Evolutionary conservation across 1,140 invertebrate species (phyloP).

Genomic region (Hypothenemus hampei): DNA sequence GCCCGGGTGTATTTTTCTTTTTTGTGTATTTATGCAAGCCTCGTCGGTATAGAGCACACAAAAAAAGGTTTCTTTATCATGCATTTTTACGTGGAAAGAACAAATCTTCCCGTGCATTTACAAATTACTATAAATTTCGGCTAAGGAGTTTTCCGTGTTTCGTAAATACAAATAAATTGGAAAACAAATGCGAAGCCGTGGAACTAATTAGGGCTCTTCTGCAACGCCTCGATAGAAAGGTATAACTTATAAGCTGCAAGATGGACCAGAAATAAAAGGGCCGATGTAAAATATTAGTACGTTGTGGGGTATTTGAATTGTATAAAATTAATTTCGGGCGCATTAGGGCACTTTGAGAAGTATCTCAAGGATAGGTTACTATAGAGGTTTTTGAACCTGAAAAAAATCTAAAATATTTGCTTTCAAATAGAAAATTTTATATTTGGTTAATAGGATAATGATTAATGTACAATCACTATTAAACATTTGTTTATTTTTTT

Average conservation of each 20-base stretch:
- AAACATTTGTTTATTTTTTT: no score
- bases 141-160: not conserved
- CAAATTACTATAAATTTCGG: not conserved
- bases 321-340: not conserved
- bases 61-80: no score
- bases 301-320: not conserved
- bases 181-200: not conserved
- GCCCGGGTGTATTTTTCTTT: no score
- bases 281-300: not conserved
- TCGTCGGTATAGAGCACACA: no score
- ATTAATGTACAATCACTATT: no score
- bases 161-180: not conserved
- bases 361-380: not conserved
- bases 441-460: no score
- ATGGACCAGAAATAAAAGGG: no score
- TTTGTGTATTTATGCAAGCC: no score
- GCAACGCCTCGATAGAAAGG: not conserved
- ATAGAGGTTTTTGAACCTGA: not conserved
- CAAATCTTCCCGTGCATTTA: no score
- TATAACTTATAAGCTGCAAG: not conserved
- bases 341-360: not conserved
- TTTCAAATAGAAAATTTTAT: no score
- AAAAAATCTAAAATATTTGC: no score
- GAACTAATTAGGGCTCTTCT: not conserved
- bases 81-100: no score